phyloP scores from a whole-genome alignment of 2,113 vertebrate genomes.

The Machaerirhynchus nigripectus region DNA sequence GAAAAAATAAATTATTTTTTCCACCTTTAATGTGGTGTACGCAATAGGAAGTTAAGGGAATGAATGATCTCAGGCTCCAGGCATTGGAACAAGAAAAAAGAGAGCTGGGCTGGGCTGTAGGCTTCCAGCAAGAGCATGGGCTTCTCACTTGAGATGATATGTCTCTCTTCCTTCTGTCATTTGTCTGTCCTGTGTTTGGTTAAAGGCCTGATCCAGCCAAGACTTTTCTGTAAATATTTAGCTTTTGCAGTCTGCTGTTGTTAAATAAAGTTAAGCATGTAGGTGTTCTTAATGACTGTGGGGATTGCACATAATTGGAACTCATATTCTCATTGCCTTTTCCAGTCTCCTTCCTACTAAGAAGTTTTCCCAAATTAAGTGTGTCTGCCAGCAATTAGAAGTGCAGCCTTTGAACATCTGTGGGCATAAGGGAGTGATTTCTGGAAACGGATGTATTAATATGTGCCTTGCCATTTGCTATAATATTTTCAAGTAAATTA shows the following conservation, averaged over 20 bases:
- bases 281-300: constrained; percentile 31
- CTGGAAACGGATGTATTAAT: constrained; percentile 1
- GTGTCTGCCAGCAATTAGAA: not conserved
- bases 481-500: not conserved
- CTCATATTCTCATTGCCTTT: not conserved
- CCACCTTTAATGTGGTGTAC: constrained; percentile 1
- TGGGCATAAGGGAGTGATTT: not conserved
- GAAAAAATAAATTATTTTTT: not conserved
- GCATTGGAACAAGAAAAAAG: not conserved
- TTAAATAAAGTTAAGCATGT: constrained; percentile 32
- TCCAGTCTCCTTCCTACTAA: not conserved
- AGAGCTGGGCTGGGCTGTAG: not conserved
- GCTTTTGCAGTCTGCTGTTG: constrained; percentile 2
- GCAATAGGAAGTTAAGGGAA: not conserved
- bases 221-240: constrained; percentile 35
- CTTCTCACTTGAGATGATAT: not conserved
- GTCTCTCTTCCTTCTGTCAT: not conserved
- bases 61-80: not conserved
- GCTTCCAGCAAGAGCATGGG: not conserved
- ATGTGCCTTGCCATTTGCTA: not conserved
- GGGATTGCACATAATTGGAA: not conserved
- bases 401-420: not conserved
- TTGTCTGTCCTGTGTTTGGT: constrained; percentile 1
- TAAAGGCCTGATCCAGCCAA: constrained; percentile 26
- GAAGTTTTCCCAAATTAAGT: not conserved